A percentile compares a stretch with the other conserved stretches of the same genome.
These are phyloP conservation scores for Aulostomus chinensis DNA, from an alignment of 2,797 vertebrate species.

Conservation along the genomic window DNA sequence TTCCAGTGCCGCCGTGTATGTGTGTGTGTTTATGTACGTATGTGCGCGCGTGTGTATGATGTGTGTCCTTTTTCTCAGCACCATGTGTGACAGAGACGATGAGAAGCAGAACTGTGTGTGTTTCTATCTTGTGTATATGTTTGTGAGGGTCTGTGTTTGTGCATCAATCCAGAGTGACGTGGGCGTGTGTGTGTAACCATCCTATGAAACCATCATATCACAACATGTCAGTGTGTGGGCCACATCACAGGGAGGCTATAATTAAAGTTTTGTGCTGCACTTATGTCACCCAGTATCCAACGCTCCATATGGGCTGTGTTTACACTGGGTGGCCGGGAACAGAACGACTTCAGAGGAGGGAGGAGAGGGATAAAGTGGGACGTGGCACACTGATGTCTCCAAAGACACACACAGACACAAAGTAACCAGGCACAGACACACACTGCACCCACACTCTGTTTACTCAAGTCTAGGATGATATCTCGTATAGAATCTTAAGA, in stretches of 20 bases:
- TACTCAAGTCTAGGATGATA: no score
- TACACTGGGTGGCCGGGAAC: slow-evolving; percentile 67
- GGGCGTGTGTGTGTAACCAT: slow-evolving; percentile 30
- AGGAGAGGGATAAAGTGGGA: slow-evolving; percentile 38
- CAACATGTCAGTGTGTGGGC: slow-evolving; percentile 74
- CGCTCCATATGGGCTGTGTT: slow-evolving; percentile 71
- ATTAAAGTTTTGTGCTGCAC: slow-evolving; percentile 72
- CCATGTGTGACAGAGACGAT: slow-evolving; percentile 38
- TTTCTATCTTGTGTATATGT: slow-evolving; percentile 17
- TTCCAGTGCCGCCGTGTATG: slow-evolving; percentile 35
- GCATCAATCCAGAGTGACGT: slow-evolving; percentile 37
- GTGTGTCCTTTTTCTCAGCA: slow-evolving; percentile 5
- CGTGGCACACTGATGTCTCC: slow-evolving; percentile 39
- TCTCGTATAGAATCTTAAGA: no score
- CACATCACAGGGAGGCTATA: slow-evolving; percentile 71
- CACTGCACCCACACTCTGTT: background rate
- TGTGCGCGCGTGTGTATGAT: slow-evolving; percentile 10
- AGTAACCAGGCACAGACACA: background rate
- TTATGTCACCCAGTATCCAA: slow-evolving; percentile 67
- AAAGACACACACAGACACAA: background rate
- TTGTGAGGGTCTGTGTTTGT: slow-evolving; percentile 9
- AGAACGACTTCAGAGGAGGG: slow-evolving; percentile 43
- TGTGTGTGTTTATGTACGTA: slow-evolving; percentile 19
- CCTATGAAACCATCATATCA: slow-evolving; percentile 63
- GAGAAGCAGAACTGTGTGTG: slow-evolving; percentile 1